Conservation (phyloP, 2,797 vertebrate genomes). For the Pseudomugil gertrudae region DNA sequence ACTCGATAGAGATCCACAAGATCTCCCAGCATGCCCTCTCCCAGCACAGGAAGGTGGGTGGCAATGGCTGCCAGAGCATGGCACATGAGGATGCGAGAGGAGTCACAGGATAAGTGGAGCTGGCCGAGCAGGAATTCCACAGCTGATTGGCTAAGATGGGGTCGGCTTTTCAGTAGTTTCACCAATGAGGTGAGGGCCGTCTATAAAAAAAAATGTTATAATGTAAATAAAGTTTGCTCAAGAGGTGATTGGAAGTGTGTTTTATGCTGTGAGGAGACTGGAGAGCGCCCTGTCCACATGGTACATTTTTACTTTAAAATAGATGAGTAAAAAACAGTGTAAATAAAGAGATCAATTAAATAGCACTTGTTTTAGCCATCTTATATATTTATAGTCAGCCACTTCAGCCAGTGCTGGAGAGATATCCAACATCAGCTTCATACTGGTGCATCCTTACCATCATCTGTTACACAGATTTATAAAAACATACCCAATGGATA, state of each 20-base stretch:
- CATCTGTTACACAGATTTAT: too few species aligned
- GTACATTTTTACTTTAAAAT: too few species aligned
- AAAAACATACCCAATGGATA: too few species aligned
- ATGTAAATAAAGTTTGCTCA: neutral
- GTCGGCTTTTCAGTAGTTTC: constrained; percentile 89
- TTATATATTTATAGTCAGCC: too few species aligned
- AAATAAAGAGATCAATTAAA: too few species aligned
- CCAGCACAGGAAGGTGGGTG: constrained; percentile 92
- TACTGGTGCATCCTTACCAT: too few species aligned
- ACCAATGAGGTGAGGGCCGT: constrained; percentile 92
- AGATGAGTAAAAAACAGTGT: too few species aligned
- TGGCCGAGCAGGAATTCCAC: constrained; percentile 93
- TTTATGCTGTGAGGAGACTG: neutral
- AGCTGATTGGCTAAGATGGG: constrained; percentile 91
- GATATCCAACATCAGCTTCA: too few species aligned
- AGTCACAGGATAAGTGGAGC: constrained; percentile 89
- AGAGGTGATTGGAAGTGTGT: neutral
- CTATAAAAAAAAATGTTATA: constrained; percentile 69
- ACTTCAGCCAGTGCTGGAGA: too few species aligned
- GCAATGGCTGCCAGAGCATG: constrained; percentile 94
- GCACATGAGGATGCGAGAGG: constrained; percentile 90
- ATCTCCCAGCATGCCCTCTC: constrained; percentile 94
- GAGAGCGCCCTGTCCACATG: neutral
- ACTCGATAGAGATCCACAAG: constrained; percentile 93
- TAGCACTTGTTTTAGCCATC: too few species aligned